phyloP scores from a whole-genome alignment of 2,888 invertebrate species.

The Chymomyza amoena region DNA sequence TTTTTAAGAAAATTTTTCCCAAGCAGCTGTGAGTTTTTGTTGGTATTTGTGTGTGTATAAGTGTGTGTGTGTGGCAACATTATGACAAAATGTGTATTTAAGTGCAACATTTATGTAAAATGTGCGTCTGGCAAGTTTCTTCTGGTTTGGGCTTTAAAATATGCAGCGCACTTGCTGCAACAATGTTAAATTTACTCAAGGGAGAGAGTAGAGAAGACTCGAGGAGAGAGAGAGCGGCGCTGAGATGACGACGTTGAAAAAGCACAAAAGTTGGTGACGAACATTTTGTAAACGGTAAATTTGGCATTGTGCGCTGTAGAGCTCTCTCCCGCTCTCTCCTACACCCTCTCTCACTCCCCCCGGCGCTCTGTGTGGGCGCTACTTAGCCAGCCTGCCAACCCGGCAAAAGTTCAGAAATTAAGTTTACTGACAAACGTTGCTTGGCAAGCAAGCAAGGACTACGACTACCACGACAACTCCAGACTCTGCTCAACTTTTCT shows the following conservation, averaged over 20 bases:
- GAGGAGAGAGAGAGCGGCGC: background rate
- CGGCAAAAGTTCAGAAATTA: conserved; percentile 70
- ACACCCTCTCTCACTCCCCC: conserved; percentile 22
- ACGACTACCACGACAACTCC: background rate
- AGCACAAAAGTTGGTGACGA: conserved; percentile 66
- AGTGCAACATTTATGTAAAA: conserved; percentile 73
- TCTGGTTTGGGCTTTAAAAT: conserved; percentile 55
- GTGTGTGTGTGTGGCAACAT: conserved; percentile 24
- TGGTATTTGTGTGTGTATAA: background rate
- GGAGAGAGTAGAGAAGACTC: background rate
- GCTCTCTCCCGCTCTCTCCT: conserved; percentile 34
- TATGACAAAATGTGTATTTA: conserved; percentile 73
- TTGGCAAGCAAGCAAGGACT: conserved; percentile 3
- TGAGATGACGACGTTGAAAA: conserved; percentile 44
- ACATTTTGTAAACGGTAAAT: conserved; percentile 60
- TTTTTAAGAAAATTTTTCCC: conserved; percentile 12
- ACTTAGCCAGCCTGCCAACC: conserved; percentile 37
- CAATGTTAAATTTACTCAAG: conserved; percentile 4
- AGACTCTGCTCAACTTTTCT: conserved; percentile 43
- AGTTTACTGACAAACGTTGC: conserved; percentile 72
- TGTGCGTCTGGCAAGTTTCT: conserved; percentile 73
- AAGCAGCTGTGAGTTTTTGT: background rate
- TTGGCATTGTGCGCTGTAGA: conserved; percentile 16
- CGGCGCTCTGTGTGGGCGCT: conserved; percentile 17
- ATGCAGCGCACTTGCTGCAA: conserved; percentile 43